Base-by-base conservation (phyloP, 2,113 vertebrate species). In the Danionella cerebrum region DNA sequence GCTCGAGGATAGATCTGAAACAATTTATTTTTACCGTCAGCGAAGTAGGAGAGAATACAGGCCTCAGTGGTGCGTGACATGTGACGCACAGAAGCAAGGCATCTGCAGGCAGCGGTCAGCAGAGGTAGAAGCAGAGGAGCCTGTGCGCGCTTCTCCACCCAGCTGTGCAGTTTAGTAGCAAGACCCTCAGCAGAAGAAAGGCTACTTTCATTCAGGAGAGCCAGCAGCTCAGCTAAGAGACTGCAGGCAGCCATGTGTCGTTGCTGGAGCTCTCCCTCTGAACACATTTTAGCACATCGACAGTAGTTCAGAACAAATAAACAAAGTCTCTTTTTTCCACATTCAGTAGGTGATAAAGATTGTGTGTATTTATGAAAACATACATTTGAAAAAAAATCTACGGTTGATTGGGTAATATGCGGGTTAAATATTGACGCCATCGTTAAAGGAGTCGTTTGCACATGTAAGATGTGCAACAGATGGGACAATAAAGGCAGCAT, bases 61-160 rank as follows among this genome's bases (percentile, higher is more conserved):
- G 94, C 92, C 77, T 98, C 96, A 0, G 94, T 94, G 0, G 86
- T 91, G 72, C 92, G 91, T 0, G 94, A 91, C 96, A 99, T 97
- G 78, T 98, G 96, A 11, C 89, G 89, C 38, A 99, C 94, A 0
- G 96, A 99, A 1, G 96, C 94, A 70, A 98, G 86, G 75, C 92
- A 94, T 76, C 89, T 88, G 36, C 94, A 96, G 0, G 93, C 90
- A 0, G 96, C 94, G 0, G 95, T 98, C 39, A 99, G 85, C 1
- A 98, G 89, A 0, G 96, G 96, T 81, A 98, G 88, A 2, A 93
- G 91, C 5, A 90, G 83, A 66, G 92, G 76, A 18, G 91, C 90
- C 0, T 80, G 87, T 65, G 92, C 87, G 5, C 85, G 90, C 60
- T 83, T 79, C 21, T 85, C 82, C 10, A 97, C 87, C 96, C 96